Evolutionary conservation across 1,140 invertebrate species (phyloP).

Genomic region (Drosophila sturtevanti): DNA sequence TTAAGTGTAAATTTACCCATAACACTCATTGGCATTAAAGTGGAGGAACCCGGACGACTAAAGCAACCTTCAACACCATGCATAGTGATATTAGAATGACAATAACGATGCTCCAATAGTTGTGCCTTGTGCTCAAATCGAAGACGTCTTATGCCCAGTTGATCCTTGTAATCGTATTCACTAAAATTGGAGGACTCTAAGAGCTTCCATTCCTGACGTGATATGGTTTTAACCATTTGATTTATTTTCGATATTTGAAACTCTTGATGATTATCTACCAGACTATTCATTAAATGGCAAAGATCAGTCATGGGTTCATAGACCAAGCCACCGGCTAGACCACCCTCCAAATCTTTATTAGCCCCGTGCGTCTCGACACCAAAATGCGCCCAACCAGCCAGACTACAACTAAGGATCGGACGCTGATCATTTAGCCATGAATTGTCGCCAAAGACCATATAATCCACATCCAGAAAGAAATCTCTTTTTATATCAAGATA

Average conservation of each 20-base stretch:
- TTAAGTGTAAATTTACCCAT: slow-evolving; percentile 39
- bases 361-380: slow-evolving; percentile 21
- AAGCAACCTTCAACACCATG: slow-evolving; percentile 38
- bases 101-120: slow-evolving; percentile 40
- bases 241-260: slow-evolving; percentile 16
- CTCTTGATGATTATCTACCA: slow-evolving; percentile 25
- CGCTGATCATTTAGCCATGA: slow-evolving; percentile 27
- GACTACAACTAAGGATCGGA: slow-evolving; percentile 34
- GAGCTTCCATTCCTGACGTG: slow-evolving; percentile 22
- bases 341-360: slow-evolving; percentile 36
- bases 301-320: slow-evolving; percentile 48
- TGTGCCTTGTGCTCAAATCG: slow-evolving; percentile 23
- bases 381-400: slow-evolving; percentile 37
- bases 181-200: slow-evolving; percentile 31
- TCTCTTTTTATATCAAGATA: slow-evolving; percentile 2
- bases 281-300: slow-evolving; percentile 39
- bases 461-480: slow-evolving; percentile 44
- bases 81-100: slow-evolving; percentile 31
- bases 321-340: slow-evolving; percentile 32
- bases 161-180: slow-evolving; percentile 36
- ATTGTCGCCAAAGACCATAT: slow-evolving; percentile 32
- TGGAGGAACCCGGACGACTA: not conserved
- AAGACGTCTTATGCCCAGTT: slow-evolving; percentile 21
- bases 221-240: not conserved
- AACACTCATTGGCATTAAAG: slow-evolving; percentile 26